Conservation (phyloP, 2,888 invertebrate species). For the Polia nebulosa region DNA sequence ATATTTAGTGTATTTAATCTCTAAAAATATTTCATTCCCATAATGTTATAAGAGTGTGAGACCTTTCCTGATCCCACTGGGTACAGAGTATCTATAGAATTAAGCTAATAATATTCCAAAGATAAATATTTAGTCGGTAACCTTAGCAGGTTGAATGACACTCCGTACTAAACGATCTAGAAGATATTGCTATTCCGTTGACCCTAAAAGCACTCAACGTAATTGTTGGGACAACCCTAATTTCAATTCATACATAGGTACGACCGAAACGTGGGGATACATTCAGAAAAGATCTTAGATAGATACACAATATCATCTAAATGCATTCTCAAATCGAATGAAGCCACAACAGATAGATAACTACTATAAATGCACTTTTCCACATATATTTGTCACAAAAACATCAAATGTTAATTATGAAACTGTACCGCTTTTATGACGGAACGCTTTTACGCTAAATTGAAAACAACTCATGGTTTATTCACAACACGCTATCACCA, state of each 20-base stretch:
- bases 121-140: background rate
- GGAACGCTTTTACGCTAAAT: slow-evolving; percentile 89
- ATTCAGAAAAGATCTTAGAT: slow-evolving; percentile 1
- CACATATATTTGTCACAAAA: slow-evolving; percentile 72
- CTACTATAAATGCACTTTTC: slow-evolving; percentile 29
- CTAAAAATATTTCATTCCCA: no score
- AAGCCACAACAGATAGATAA: slow-evolving; percentile 61
- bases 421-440: slow-evolving; percentile 85
- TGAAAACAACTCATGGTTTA: slow-evolving; percentile 91
- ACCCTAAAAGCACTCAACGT: slow-evolving; percentile 41
- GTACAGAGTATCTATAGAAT: background rate
- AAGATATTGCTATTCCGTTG: slow-evolving; percentile 16
- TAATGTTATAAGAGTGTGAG: no score
- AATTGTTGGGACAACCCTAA: slow-evolving; percentile 21
- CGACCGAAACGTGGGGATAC: background rate
- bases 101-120: background rate
- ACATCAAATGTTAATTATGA: slow-evolving; percentile 87
- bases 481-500: slow-evolving; percentile 82
- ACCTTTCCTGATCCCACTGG: background rate
- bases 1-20: no score
- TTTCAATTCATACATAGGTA: slow-evolving; percentile 26
- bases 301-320: background rate
- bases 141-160: background rate
- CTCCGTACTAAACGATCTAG: slow-evolving; percentile 24
- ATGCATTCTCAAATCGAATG: slow-evolving; percentile 42